Base-by-base conservation (phyloP, 2,113 vertebrate genomes). In the Myocastor coypus region DNA sequence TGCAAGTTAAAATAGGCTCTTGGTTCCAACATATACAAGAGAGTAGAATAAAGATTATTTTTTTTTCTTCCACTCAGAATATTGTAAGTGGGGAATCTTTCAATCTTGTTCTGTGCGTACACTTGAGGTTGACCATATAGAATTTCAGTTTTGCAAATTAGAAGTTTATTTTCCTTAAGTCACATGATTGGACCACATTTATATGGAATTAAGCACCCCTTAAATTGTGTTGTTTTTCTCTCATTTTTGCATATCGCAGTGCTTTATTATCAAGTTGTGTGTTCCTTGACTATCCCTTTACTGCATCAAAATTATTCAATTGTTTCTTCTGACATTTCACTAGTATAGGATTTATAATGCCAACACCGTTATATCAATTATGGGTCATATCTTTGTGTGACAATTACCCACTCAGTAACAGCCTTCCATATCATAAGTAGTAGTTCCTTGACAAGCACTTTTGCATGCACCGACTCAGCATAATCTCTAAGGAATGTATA, bases 31-130 rank as follows among this genome's bases (percentile, higher is more conserved):
- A 66, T 11, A 55, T 57, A 20, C 52, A 55, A 94, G 75, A 87
- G 7, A 46, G 5, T 57, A 78, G 12, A 83, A 75, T 10, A 80
- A 64, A 89, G 83, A 71, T 66, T 28, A 87, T 75, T 77, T 9
- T 86, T 24, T 86, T 92, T 63, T n/a, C 40, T 91, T 96, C 24
- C 50, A 55, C 14, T 2, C 59, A 75, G 11, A 89, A 92, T 89
- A 89, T 34, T 68, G 75, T 28, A 96, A 17, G n/a, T 83, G 12
- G 26, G 77, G 61, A 92, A 91, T 89, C 77, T 86, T 95, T 91
- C 50, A 37, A 14, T 37, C 11, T 82, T 63, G 91, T 86, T 61
- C n/a, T 61, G 4, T 83, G 10, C 32, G 66, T 63, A 57, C 28
- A 93, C 37, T 61, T 91, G 57, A 81, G 59, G 4, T 28, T 78